These are phyloP conservation scores for Peromyscus maniculatus DNA, from an alignment of 2,113 vertebrate genomes.

Conservation along the genomic window DNA sequence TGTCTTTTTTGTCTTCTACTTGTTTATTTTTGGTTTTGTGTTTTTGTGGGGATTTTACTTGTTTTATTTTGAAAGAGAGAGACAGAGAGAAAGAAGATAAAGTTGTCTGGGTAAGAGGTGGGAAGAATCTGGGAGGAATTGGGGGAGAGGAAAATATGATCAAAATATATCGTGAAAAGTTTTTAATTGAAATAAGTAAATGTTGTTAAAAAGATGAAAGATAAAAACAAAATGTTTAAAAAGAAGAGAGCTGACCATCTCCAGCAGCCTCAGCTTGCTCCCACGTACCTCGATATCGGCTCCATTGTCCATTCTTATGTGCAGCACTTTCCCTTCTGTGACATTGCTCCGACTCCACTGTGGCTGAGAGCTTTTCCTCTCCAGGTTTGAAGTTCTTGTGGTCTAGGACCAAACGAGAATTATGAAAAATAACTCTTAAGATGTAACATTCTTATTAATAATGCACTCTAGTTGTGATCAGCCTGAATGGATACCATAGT, in stretches of 20 bases:
- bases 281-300: constrained; percentile 89
- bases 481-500: background rate
- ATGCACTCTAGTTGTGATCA: constrained; percentile 42
- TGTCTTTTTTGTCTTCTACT: background rate
- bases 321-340: constrained; percentile 88
- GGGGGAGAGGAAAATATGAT: background rate
- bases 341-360: constrained; percentile 80
- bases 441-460: constrained; percentile 32
- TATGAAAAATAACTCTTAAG: constrained; percentile 68
- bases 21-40: background rate
- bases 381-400: constrained; percentile 80
- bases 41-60: background rate
- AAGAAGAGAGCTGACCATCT: background rate
- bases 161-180: background rate
- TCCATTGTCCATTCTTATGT: constrained; percentile 89
- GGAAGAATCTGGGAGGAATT: background rate
- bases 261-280: background rate
- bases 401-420: constrained; percentile 81
- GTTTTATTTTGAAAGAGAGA: background rate
- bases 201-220: background rate
- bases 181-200: background rate
- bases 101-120: background rate
- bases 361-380: constrained; percentile 83
- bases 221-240: background rate
- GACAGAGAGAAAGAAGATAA: background rate